Percentiles rank a stretch among this genome's conserved stretches.
These are phyloP conservation scores for Proisotoma minuta DNA, from an alignment of 2,888 invertebrate species.

Conservation along the genomic window DNA sequence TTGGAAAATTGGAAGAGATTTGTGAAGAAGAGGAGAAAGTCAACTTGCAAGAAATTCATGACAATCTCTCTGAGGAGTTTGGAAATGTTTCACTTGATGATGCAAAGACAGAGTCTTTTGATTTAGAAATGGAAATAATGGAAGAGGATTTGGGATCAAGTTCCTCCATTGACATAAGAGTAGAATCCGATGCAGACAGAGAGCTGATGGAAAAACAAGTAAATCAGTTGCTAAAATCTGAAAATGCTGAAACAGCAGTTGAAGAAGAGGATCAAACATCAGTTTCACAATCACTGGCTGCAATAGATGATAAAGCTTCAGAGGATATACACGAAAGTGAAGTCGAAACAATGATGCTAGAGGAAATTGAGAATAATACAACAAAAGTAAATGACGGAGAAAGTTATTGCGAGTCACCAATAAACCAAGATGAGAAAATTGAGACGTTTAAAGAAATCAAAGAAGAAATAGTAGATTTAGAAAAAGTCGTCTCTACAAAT, in stretches of 20 bases:
- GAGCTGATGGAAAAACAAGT: slow-evolving; percentile 1
- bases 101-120: background rate
- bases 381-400: background rate
- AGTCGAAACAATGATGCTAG: background rate
- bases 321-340: background rate
- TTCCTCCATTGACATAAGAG: background rate
- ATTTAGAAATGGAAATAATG: background rate
- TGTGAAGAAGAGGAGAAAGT: slow-evolving; percentile 1
- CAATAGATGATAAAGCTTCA: background rate
- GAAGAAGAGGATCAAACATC: background rate
- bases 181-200: background rate
- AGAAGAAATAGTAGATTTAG: too few relatives aligned
- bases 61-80: background rate
- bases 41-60: background rate
- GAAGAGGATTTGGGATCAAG: background rate
- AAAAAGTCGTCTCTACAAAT: too few relatives aligned
- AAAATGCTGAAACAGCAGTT: background rate
- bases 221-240: background rate
- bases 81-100: slow-evolving; percentile 1
- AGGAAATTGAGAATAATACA: background rate
- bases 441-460: background rate
- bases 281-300: background rate
- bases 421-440: too few relatives aligned
- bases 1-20: slow-evolving; percentile 4
- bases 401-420: too few relatives aligned